Base-by-base conservation (phyloP, 1,140 invertebrate genomes). In the Plodia interpunctella region DNA sequence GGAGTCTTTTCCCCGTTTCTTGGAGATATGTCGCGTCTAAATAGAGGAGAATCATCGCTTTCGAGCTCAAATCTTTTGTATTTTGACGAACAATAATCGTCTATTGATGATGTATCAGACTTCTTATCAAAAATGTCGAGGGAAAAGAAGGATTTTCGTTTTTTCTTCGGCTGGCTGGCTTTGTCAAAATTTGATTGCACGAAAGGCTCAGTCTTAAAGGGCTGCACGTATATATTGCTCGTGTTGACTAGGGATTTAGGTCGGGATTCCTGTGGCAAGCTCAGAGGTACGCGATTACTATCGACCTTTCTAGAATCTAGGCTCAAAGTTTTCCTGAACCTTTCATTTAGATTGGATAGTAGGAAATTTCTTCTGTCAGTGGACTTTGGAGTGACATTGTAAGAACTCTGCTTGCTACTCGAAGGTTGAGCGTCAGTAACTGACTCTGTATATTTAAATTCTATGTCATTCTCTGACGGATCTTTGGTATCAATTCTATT, bases 1-100 rank as follows among this genome's bases (percentile, higher is more conserved):
- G 88, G 88, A 1, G 88, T 90, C 58, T 78, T 86, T 60, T 80
- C 83, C 38, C 76, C 66, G 20, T 76, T 72, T 6, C 63, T 60
- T 13, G 49, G 60, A 21, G 65, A 66, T 51, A 67, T 30, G 21
- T 85, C 73, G 30, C 80, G 64, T 67, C 74, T 78, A 57, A 90
- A 89, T 3, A 91, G 52, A 10, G 90, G 90, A 19, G 88, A 90
- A 49, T 90, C 88, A 57, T 90, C 90, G 59, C 87, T 88, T 68
- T 91, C 90, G 28, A 90, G 60, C 57, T 91, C 87, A 49, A 91
- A 90, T 28, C 88, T 78, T 53, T 90, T 89, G 59, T 91, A 91
- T 74, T 90, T 91, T 0, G 90, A 91, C 13, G 90, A 90, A 53
- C 83, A 88, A 57, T 87, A 90, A 66, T 91, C 90, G 58, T 91